A percentile compares a stretch with the other conserved stretches of the same genome.
These are phyloP conservation scores for Myanophis thanlyinensis DNA, from an alignment of 2,113 vertebrate species.

Conservation along the genomic window DNA sequence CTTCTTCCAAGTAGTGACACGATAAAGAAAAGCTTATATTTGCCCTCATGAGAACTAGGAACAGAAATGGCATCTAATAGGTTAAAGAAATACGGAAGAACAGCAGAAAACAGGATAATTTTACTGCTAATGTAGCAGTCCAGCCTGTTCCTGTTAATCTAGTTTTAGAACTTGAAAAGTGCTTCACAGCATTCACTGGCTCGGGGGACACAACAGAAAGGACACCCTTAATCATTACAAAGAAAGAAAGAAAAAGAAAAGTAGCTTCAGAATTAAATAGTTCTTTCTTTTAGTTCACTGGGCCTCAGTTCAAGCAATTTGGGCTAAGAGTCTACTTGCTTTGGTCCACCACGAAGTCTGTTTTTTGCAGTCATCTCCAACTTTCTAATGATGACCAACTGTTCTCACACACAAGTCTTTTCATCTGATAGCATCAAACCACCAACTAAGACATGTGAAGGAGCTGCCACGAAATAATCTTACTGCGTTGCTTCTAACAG, in stretches of 20 bases:
- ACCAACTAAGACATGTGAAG: background rate
- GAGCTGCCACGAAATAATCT: background rate
- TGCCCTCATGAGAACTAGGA: background rate
- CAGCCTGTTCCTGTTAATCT: background rate
- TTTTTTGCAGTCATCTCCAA: background rate
- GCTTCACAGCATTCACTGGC: background rate
- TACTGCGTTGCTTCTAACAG: background rate
- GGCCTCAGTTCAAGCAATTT: no score
- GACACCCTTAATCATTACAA: background rate
- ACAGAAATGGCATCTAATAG: slow-evolving; percentile 2
- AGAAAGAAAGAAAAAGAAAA: no score
- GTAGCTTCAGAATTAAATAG: background rate
- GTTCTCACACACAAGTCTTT: background rate
- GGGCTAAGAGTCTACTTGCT: background rate
- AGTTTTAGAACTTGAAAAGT: background rate
- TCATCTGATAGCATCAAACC: background rate
- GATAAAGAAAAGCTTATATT: background rate
- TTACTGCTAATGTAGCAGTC: background rate
- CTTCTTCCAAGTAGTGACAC: background rate
- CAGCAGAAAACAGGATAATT: background rate
- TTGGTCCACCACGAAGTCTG: background rate
- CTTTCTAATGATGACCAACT: background rate
- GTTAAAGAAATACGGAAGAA: background rate
- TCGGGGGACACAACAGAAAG: background rate
- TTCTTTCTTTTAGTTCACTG: background rate